phyloP scores from a whole-genome alignment of 2,113 vertebrate species.

The Myotis brandtii region DNA sequence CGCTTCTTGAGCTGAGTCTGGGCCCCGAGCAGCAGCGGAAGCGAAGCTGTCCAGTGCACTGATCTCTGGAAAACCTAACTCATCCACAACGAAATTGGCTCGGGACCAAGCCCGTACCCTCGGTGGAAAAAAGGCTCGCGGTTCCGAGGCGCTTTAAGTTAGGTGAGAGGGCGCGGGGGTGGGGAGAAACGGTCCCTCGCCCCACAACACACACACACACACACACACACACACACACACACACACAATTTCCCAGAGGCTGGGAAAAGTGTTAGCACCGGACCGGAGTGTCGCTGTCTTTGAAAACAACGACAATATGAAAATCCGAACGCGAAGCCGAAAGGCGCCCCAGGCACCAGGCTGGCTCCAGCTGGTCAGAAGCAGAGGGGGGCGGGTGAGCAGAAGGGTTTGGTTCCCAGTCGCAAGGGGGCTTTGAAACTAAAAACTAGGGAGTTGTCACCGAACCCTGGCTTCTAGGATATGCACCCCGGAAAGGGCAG shows the following conservation, averaged over 20 bases:
- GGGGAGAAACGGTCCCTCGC: not conserved
- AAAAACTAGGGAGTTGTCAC: not conserved
- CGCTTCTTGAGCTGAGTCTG: not conserved
- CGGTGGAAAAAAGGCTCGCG: not conserved
- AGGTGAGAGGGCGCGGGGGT: not conserved
- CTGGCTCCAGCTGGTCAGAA: not conserved
- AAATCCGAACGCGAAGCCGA: not conserved
- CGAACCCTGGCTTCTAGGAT: not conserved
- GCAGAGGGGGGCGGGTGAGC: not conserved
- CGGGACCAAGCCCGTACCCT: not conserved
- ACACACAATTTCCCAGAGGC: not conserved
- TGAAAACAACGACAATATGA: slow-evolving; percentile 62
- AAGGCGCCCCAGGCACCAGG: not conserved
- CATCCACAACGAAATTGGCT: not conserved
- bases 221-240: not conserved
- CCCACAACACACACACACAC: not conserved
- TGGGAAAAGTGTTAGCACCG: slow-evolving; percentile 74
- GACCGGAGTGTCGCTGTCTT: slow-evolving; percentile 54
- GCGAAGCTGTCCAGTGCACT: not conserved
- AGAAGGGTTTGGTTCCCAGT: not conserved
- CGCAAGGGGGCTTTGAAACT: not conserved
- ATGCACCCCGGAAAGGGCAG: not conserved
- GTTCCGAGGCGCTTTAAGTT: not conserved
- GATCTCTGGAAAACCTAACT: slow-evolving; percentile 5
- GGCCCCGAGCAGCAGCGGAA: not conserved